These are phyloP conservation scores for Tiaroga cobitis DNA, from an alignment of 2,797 vertebrate species.

Conservation along the genomic window DNA sequence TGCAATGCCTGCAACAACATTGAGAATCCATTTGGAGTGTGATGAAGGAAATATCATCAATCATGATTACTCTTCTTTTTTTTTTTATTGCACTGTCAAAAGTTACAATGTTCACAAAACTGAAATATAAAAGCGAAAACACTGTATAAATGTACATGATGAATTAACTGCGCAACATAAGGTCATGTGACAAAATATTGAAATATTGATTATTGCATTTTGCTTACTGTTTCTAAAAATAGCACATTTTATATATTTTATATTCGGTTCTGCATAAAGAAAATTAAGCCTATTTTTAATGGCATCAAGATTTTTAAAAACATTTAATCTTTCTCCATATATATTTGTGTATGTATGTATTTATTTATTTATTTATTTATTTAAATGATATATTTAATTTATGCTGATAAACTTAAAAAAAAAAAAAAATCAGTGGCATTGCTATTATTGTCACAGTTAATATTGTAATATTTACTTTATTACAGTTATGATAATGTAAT, in stretches of 20 bases:
- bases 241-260: too few relatives aligned
- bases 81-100: neutral
- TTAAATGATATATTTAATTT: neutral
- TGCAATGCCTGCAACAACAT: neutral
- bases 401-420: neutral
- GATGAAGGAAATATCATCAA: neutral
- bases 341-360: neutral
- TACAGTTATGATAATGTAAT: neutral
- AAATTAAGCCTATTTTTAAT: neutral
- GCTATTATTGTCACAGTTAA: neutral
- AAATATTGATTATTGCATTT: neutral
- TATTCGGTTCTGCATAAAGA: neutral
- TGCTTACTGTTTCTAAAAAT: neutral
- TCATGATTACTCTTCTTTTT: neutral
- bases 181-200: neutral
- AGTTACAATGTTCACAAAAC: neutral
- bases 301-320: neutral
- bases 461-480: constrained; percentile 1
- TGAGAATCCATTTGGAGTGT: neutral
- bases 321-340: neutral
- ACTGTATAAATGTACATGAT: neutral
- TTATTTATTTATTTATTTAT: neutral
- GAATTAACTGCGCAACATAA: neutral
- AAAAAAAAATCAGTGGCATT: neutral
- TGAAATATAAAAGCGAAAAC: neutral